Conservation (phyloP, 2,888 invertebrate genomes). For the Parnassius smintheus region DNA sequence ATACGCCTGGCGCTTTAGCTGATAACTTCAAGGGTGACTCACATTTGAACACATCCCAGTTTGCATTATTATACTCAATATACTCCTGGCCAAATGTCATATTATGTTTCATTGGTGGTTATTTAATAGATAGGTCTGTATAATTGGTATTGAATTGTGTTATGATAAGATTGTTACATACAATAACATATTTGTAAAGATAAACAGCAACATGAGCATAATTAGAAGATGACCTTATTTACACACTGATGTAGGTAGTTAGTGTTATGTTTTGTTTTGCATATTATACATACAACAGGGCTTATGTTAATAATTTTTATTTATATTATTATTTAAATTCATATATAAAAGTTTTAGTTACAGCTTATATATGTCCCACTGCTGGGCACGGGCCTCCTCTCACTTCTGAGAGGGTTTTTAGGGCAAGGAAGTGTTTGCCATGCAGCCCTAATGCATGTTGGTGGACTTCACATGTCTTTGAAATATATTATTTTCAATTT, state of each 20-base stretch:
- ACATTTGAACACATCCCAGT: constrained; percentile 89
- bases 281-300: too few relatives aligned
- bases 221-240: constrained; percentile 19
- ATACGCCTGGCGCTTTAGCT: constrained; percentile 96
- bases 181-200: constrained; percentile 14
- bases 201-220: constrained; percentile 11
- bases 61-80: constrained; percentile 93
- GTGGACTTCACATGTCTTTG: too few relatives aligned
- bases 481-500: too few relatives aligned
- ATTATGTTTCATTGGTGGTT: constrained; percentile 97
- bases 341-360: too few relatives aligned
- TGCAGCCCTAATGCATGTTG: too few relatives aligned
- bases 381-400: too few relatives aligned
- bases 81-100: constrained; percentile 99
- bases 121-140: constrained; percentile 91
- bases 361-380: too few relatives aligned
- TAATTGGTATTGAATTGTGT: constrained; percentile 14
- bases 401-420: too few relatives aligned
- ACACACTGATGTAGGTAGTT: constrained; percentile 1
- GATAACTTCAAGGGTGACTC: constrained; percentile 92
- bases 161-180: constrained; percentile 9
- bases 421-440: too few relatives aligned
- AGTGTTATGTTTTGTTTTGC: too few relatives aligned
- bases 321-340: too few relatives aligned
- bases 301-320: too few relatives aligned